Evolutionary conservation across 2,888 invertebrate species (phyloP).

Genomic region (Dynastes tityus): DNA sequence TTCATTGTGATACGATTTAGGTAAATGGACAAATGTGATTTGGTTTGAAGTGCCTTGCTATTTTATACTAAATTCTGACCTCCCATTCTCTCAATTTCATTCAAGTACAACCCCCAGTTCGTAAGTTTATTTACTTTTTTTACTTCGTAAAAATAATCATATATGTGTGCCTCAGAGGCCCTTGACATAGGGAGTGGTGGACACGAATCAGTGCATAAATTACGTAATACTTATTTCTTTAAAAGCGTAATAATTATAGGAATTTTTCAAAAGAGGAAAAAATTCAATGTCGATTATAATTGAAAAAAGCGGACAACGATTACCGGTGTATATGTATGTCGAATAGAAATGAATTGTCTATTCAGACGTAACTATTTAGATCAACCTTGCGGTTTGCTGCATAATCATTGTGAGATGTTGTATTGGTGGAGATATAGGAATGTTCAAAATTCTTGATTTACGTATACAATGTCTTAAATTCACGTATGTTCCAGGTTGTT

Average conservation of each 20-base stretch:
- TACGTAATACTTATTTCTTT: conserved; percentile 28
- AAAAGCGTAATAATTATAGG: not conserved
- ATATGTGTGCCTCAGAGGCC: not conserved
- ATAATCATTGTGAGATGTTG: conserved; percentile 19
- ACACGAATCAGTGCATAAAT: not conserved
- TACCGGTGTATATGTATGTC: not conserved
- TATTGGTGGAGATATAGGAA: not conserved
- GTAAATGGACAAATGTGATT: conserved; percentile 30
- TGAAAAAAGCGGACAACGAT: conserved; percentile 10
- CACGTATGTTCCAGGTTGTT: too few relatives aligned
- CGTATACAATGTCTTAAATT: not conserved
- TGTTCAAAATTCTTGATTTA: not conserved
- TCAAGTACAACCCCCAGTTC: conserved; percentile 38
- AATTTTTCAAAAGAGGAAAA: conserved; percentile 11
- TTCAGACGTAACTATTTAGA: conserved; percentile 36
- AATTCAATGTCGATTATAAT: conserved; percentile 35
- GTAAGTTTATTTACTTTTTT: not conserved
- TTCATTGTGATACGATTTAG: conserved; percentile 40
- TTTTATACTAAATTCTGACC: conserved; percentile 46
- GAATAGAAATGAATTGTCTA: conserved; percentile 31
- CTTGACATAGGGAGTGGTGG: conserved; percentile 9
- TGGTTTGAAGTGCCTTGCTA: not conserved
- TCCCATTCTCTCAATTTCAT: conserved; percentile 35
- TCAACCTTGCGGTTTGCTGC: conserved; percentile 38
- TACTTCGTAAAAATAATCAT: not conserved